Evolutionary conservation across 1,140 invertebrate species (phyloP).

Genomic region (Pseudomyrmex gracilis): DNA sequence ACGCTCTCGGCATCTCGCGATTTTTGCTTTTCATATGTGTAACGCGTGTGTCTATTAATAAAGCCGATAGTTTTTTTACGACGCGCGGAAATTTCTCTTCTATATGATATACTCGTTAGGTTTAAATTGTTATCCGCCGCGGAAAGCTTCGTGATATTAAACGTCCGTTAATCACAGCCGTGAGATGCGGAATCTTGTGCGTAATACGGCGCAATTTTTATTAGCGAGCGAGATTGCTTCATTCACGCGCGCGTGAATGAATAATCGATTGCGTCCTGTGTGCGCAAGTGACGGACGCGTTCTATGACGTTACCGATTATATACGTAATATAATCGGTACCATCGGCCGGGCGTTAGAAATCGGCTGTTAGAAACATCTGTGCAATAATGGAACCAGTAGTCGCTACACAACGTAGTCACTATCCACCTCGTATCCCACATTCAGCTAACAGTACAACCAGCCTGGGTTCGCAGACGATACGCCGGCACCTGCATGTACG

Average conservation of each 20-base stretch:
- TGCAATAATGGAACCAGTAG: slow-evolving; percentile 53
- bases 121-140: too few species aligned
- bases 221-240: neutral
- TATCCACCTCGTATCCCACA: slow-evolving; percentile 72
- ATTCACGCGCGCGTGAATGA: slow-evolving; percentile 32
- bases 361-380: slow-evolving; percentile 22
- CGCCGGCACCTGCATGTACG: slow-evolving; percentile 34
- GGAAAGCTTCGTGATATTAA: neutral
- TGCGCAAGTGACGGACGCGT: neutral
- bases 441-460: slow-evolving; percentile 70
- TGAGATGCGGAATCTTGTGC: neutral
- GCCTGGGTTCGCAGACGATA: slow-evolving; percentile 38
- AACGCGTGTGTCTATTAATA: slow-evolving; percentile 7
- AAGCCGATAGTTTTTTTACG: neutral
- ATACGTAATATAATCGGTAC: neutral
- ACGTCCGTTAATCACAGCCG: slow-evolving; percentile 7
- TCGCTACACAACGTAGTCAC: slow-evolving; percentile 29
- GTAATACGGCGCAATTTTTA: neutral
- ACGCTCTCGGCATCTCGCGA: slow-evolving; percentile 4
- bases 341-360: slow-evolving; percentile 16
- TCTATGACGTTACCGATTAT: too few species aligned
- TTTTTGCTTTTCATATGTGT: slow-evolving; percentile 13
- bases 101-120: too few species aligned
- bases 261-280: slow-evolving; percentile 6
- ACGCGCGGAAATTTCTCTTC: slow-evolving; percentile 8